Conservation (phyloP, 2,888 invertebrate species). For the Phortica okadai region DNA sequence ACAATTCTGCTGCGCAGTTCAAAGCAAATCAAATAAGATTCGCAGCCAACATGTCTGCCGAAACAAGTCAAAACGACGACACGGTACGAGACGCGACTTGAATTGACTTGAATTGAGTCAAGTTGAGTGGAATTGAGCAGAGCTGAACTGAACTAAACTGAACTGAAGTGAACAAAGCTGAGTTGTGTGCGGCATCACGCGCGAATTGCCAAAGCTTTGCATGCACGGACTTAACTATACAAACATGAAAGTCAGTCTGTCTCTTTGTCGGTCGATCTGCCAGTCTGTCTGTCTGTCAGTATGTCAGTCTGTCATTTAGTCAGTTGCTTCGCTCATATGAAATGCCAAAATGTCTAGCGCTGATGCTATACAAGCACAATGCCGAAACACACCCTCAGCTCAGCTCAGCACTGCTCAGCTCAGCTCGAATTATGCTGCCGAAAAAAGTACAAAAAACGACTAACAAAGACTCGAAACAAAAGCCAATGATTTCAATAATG, state of each 20-base stretch:
- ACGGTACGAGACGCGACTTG: slow-evolving; percentile 38
- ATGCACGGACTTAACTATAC: background rate
- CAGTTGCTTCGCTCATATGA: slow-evolving; percentile 42
- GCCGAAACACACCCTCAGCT: slow-evolving; percentile 11
- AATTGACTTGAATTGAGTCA: slow-evolving; percentile 1
- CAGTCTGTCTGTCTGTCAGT: slow-evolving; percentile 21
- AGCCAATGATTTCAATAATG: slow-evolving; percentile 69
- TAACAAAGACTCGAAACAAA: slow-evolving; percentile 40
- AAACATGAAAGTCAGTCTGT: slow-evolving; percentile 39
- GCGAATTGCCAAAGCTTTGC: background rate
- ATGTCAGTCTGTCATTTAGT: background rate
- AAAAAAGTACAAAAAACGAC: slow-evolving; percentile 34
- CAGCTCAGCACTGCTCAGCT: background rate
- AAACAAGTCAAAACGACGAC: slow-evolving; percentile 55
- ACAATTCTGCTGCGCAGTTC: slow-evolving; percentile 26
- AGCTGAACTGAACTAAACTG: background rate
- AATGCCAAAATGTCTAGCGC: slow-evolving; percentile 70
- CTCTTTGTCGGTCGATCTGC: slow-evolving; percentile 29
- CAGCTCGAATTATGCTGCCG: slow-evolving; percentile 2
- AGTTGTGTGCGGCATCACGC: background rate
- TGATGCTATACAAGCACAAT: slow-evolving; percentile 48
- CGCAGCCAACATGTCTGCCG: slow-evolving; percentile 70
- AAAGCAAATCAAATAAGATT: slow-evolving; percentile 38
- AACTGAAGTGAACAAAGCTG: background rate
- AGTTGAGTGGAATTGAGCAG: background rate